Evolutionary conservation across 2,888 invertebrate species (phyloP), one percentile per base, ranked within the genome.

Genomic region (Ischnura elegans): DNA sequence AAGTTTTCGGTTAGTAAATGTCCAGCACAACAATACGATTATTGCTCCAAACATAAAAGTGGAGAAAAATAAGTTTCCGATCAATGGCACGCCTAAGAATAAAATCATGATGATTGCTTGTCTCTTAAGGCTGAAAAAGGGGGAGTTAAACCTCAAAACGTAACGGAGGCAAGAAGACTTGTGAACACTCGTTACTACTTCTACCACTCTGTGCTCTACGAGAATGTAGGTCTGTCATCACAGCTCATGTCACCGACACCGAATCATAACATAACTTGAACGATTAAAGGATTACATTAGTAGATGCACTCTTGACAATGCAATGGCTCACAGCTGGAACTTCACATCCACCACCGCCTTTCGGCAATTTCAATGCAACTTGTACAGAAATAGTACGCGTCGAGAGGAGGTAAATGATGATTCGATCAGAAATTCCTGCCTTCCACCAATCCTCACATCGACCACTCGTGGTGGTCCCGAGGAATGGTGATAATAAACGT

Each of bases 51-150:
- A 43, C 61, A 90, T 61, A 19, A 61, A 19, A 1, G 90, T 90
- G 36, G 90, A 61, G 43, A 90, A 90, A 90, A 90, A 90, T 61
- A 90, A 25, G 42, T 90, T 90, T 13, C 90, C 90, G 3, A 90
- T 43, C n/a, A 90, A 61, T 43, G 90, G 90, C n/a, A 90, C 90
- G n/a, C 90, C 90, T n/a, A 90, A 43, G n/a, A 90, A 43, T 2
- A 61, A 66, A 55, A 90, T 90, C 90, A n/a, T n/a, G n/a, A n/a
- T n/a, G n/a, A n/a, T n/a, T n/a, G n/a, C n/a, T n/a, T n/a, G 16
- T 16, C 6, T 16, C 47, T 47, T 47, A 47, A 47, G 47, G 47
- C 16, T 6, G 16, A 47, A 6, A 47, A 47, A 47, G 47, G 47
- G 6, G 47, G 16, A 47, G n/a, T n/a, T n/a, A 47, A 16, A 10